Evolutionary conservation across 1,140 invertebrate genomes (phyloP), one percentile per base, ranked within the genome.

Genomic region (Lordiphosa stackelbergi): DNA sequence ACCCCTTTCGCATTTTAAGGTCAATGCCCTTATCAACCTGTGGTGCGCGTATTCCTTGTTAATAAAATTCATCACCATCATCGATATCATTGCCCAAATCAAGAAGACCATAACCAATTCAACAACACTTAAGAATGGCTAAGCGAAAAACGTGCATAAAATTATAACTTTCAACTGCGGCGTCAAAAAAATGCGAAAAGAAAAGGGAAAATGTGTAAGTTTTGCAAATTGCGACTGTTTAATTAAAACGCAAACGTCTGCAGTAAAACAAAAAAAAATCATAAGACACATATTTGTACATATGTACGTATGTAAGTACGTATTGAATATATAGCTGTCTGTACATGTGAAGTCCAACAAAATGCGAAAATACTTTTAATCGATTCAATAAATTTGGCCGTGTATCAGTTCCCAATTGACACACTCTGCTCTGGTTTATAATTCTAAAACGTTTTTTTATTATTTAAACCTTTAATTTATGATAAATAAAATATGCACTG

Each of bases 241-340:
- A 59, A 65, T 60, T 54, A 63, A 79, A 78, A 68, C 19, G 54
- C 75, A 63, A 74, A 74, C 54, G 65, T 81, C 61, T 66, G 74
- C 74, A 81, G 34, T 47, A 36, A 55, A 56, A 16, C 12, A 48
- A 42, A 61, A 54, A 56, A 37, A 31, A 24, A 43, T 9, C 2
- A 35, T 12, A 28, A 10, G 6, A 54, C 24, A 41, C 10, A 24
- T 19, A 19, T 19, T 19, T 19, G 3, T 19, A 19, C 19, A 19
- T 19, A 19, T 19, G 19, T 19, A 19, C 19, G 19, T 19, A 19
- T 16, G 51, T 42, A 42, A 24, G 37, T 31, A 42, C n/a, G 28
- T 31, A 9, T 12, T 35, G 22, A 5, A 24, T 24, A 31, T 31
- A 31, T 31, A 31, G 5, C 28, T 31, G 7, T 31, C 28, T 31